Evolutionary conservation across 2,113 vertebrate genomes (phyloP).

Genomic region (Pungitius pungitius): DNA sequence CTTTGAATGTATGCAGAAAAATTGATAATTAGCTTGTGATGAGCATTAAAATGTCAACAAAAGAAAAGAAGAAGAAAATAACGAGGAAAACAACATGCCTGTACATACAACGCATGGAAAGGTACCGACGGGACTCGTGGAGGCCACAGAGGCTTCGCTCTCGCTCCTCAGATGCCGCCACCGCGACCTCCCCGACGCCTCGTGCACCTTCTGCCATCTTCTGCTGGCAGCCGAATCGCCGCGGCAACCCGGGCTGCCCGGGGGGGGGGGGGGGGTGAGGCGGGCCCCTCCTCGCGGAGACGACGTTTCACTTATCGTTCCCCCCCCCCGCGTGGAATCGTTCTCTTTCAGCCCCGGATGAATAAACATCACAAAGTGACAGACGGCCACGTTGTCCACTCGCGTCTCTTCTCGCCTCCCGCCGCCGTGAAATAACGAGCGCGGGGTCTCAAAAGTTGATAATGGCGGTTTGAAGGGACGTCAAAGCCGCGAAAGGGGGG

Average conservation of each 20-base stretch:
- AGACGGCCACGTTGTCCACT: constrained; percentile 56
- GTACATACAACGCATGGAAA: background rate
- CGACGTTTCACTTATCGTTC: no score
- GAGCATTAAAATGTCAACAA: background rate
- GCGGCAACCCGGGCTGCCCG: no score
- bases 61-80: background rate
- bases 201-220: background rate
- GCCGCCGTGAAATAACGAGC: constrained; percentile 55
- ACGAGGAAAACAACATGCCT: background rate
- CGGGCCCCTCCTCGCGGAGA: no score
- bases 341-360: constrained; percentile 39
- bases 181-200: background rate
- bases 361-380: constrained; percentile 58
- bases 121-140: background rate
- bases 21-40: background rate
- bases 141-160: constrained; percentile 9
- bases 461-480: constrained; percentile 68
- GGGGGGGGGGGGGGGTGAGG: no score
- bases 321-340: no score
- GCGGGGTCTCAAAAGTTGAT: constrained; percentile 70
- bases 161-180: background rate
- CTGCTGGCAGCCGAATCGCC: no score
- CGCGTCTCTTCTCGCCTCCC: constrained; percentile 39
- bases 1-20: background rate
- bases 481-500: constrained; percentile 57